Conservation (phyloP, 2,888 invertebrate genomes). For the Brachylomia viminalis region DNA sequence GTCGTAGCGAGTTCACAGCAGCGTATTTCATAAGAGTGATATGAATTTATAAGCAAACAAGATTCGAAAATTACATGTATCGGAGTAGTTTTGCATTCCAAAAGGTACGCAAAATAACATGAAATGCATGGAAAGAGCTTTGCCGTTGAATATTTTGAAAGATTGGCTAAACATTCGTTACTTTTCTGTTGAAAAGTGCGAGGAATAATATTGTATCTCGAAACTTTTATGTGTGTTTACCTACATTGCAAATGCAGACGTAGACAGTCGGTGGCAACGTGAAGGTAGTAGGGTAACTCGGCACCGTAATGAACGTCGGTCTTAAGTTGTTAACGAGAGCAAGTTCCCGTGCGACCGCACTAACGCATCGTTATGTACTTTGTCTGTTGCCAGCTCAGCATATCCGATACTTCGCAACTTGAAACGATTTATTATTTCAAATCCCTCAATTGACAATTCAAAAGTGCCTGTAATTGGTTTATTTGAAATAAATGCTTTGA, state of each 20-base stretch:
- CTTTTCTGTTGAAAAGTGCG: slow-evolving; percentile 55
- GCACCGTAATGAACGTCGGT: slow-evolving; percentile 38
- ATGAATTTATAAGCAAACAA: slow-evolving; percentile 60
- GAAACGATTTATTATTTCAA: slow-evolving; percentile 35
- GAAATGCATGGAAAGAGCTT: slow-evolving; percentile 62
- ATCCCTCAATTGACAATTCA: too few relatives aligned
- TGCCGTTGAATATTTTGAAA: slow-evolving; percentile 61
- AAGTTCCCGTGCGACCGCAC: slow-evolving; percentile 29
- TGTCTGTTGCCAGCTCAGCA: slow-evolving; percentile 29
- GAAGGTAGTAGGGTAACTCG: slow-evolving; percentile 9
- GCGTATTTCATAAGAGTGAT: slow-evolving; percentile 45
- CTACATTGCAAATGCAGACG: slow-evolving; percentile 35
- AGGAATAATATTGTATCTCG: slow-evolving; percentile 44
- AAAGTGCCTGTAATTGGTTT: too few relatives aligned
- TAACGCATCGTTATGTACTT: slow-evolving; percentile 40
- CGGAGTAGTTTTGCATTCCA: slow-evolving; percentile 64
- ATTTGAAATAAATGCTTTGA: too few relatives aligned
- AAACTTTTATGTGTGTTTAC: slow-evolving; percentile 49
- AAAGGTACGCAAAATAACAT: slow-evolving; percentile 59
- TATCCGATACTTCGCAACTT: slow-evolving; percentile 27
- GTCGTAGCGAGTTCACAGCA: slow-evolving; percentile 40
- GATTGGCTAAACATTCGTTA: slow-evolving; percentile 57
- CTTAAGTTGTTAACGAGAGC: slow-evolving; percentile 46
- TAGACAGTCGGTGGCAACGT: slow-evolving; percentile 3
- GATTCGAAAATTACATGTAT: slow-evolving; percentile 64